phyloP scores from a whole-genome alignment of 2,888 invertebrate species.

The Cryptocheilus praepositus region DNA sequence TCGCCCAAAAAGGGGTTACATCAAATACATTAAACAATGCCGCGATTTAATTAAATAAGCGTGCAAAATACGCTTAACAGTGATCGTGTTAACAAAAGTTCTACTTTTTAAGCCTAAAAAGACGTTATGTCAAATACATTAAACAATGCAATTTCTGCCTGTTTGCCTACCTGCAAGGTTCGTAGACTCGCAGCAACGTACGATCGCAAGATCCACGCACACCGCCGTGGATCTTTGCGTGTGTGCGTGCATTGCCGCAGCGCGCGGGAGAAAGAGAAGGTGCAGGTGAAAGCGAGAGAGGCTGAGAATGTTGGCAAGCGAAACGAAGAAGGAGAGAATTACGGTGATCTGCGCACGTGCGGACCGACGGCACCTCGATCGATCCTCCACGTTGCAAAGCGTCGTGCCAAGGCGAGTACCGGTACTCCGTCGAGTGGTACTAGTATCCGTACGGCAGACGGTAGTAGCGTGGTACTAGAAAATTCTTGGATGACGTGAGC shows the following conservation, averaged over 20 bases:
- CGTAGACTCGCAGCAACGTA: no score
- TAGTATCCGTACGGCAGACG: constrained; percentile 39
- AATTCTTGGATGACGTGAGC: constrained; percentile 26
- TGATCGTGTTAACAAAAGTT: no score
- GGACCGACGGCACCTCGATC: constrained; percentile 63
- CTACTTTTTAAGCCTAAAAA: no score
- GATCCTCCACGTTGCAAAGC: constrained; percentile 59
- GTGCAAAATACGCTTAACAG: no score
- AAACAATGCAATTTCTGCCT: no score
- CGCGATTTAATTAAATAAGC: no score
- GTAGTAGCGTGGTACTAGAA: constrained; percentile 31
- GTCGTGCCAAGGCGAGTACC: constrained; percentile 51
- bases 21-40: no score
- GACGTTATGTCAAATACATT: no score
- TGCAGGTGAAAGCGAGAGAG: constrained; percentile 5
- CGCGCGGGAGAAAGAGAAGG: background rate
- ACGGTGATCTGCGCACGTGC: constrained; percentile 63
- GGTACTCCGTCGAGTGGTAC: constrained; percentile 46
- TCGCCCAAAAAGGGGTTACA: no score
- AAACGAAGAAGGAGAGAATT: constrained; percentile 14
- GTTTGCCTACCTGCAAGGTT: no score
- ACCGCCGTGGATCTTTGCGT: background rate
- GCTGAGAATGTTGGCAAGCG: background rate
- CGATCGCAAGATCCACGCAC: no score
- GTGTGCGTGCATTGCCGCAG: background rate